Conservation (phyloP, 2,113 vertebrate genomes). For the human (Homo sapiens) region DNA sequence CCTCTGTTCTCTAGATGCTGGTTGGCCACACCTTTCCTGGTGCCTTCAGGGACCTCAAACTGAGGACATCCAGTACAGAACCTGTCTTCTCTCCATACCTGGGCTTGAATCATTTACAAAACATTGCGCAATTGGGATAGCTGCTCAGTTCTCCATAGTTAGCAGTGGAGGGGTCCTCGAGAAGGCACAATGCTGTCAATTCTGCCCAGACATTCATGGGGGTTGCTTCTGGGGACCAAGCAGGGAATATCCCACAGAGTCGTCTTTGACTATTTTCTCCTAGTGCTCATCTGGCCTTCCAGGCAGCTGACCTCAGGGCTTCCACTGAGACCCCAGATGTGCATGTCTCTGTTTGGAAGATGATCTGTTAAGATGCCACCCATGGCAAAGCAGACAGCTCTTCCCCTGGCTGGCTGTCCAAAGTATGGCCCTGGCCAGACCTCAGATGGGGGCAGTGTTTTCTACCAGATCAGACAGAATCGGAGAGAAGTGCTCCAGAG, state of each 20-base stretch:
- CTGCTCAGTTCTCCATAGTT: background rate
- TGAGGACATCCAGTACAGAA: background rate
- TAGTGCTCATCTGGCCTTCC: background rate
- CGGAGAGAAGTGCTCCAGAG: background rate
- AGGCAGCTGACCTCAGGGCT: background rate
- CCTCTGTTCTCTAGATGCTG: background rate
- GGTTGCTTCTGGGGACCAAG: background rate
- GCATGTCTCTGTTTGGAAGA: slow-evolving; percentile 32
- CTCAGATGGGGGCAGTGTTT: background rate
- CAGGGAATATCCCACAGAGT: background rate
- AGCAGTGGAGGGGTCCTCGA: background rate
- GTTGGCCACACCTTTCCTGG: background rate
- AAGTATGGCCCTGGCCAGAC: background rate
- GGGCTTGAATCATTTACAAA: background rate
- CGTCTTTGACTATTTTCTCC: background rate
- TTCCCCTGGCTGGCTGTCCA: slow-evolving; percentile 49
- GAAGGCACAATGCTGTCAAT: background rate
- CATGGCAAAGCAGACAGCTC: background rate
- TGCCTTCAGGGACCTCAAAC: background rate
- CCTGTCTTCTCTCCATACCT: background rate
- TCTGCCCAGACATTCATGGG: background rate
- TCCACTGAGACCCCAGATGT: background rate
- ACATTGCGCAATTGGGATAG: background rate
- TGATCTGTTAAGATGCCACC: background rate
- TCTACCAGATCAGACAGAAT: slow-evolving; percentile 13